phyloP scores from a whole-genome alignment of 2,113 vertebrate species.

The Catharus bicknelli region DNA sequence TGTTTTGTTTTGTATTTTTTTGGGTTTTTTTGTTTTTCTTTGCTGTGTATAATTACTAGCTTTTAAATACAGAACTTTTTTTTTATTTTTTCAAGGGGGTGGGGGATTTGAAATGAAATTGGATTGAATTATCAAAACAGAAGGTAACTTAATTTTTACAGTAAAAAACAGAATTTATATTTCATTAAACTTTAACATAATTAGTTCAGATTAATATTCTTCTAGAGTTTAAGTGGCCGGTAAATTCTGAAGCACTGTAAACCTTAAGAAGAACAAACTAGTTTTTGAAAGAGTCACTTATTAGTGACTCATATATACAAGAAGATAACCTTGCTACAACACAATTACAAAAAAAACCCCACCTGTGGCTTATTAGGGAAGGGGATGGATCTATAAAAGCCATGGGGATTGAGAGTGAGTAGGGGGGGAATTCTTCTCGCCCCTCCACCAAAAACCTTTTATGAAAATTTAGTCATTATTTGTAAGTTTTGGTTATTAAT shows the following conservation, averaged over 20 bases:
- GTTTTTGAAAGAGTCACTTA: not conserved
- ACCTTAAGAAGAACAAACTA: not conserved
- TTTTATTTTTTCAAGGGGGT: not conserved
- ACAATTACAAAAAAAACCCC: not conserved
- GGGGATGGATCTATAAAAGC: not conserved
- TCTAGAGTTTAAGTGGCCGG: not conserved
- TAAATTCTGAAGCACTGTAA: constrained; percentile 19
- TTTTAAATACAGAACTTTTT: constrained; percentile 40
- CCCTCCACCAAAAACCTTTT: constrained; percentile 26
- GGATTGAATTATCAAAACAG: constrained; percentile 59
- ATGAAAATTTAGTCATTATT: constrained; percentile 57
- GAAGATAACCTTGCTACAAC: not conserved
- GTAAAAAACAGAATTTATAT: not conserved
- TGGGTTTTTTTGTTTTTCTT: constrained; percentile 10
- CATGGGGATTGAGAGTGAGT: not conserved
- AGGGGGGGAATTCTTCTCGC: not conserved
- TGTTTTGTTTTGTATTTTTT: not conserved
- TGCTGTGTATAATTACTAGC: constrained; percentile 49
- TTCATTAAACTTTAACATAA: constrained; percentile 21
- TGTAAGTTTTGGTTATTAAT: constrained; percentile 19
- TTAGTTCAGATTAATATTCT: constrained; percentile 19
- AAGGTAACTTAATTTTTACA: constrained; percentile 55
- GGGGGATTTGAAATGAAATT: not conserved
- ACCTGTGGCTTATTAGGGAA: not conserved
- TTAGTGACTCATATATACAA: not conserved